These are phyloP conservation scores for Poecilia velifera DNA, from an alignment of 2,797 vertebrate species.

Conservation along the genomic window DNA sequence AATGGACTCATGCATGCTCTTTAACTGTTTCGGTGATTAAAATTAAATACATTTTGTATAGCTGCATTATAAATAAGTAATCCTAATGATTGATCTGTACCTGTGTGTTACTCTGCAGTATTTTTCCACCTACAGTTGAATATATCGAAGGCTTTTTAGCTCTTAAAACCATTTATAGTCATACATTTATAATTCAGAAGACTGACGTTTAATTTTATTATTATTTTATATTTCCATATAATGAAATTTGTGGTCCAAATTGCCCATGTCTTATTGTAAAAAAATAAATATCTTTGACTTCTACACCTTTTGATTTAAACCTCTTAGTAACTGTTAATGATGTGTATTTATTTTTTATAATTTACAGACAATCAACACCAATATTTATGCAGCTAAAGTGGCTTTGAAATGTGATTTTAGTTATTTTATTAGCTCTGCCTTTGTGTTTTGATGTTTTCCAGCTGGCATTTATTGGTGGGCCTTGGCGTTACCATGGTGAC, in stretches of 20 bases:
- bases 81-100: neutral
- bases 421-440: neutral
- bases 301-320: neutral
- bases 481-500: conserved; percentile 90
- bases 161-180: neutral
- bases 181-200: neutral
- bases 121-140: neutral
- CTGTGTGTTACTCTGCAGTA: neutral
- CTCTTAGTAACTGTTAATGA: neutral
- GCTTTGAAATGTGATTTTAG: neutral
- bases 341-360: neutral
- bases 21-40: neutral
- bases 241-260: neutral
- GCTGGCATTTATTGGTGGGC: conserved; percentile 88
- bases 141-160: neutral
- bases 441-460: conserved; percentile 51
- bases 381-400: neutral
- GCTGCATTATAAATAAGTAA: neutral
- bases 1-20: neutral
- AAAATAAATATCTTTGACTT: neutral
- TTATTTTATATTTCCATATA: neutral
- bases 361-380: neutral
- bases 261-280: neutral
- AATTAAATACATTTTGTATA: neutral
- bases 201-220: neutral